These are phyloP conservation scores for Micropterix aruncella DNA, from an alignment of 2,888 invertebrate species.

Conservation along the genomic window DNA sequence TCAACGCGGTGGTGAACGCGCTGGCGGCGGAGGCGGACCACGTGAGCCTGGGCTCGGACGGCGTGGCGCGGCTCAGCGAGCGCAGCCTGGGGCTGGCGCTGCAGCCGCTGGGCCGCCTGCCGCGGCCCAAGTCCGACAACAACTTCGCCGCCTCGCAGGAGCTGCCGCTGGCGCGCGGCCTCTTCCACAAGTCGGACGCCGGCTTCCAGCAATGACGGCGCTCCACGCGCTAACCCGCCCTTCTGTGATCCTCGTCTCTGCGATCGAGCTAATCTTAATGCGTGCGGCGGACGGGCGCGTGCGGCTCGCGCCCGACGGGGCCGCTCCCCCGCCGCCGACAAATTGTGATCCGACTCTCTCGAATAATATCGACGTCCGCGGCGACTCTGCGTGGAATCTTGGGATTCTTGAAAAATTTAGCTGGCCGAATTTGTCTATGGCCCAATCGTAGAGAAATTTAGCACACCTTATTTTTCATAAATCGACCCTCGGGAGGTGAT, in stretches of 20 bases:
- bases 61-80: conserved; percentile 41
- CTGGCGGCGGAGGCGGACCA: conserved; percentile 84
- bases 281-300: no score
- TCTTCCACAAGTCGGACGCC: conserved; percentile 70
- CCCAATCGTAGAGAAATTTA: no score
- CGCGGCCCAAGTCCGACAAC: conserved; percentile 72
- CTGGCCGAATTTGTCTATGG: no score
- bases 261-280: conserved; percentile 17
- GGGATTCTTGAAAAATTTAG: no score
- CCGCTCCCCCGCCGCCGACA: background rate
- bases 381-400: background rate
- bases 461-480: no score
- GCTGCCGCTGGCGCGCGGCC: conserved; percentile 37
- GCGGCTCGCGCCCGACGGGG: background rate
- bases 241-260: conserved; percentile 14
- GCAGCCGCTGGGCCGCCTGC: conserved; percentile 45
- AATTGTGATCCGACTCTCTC: background rate
- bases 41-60: conserved; percentile 64
- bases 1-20: conserved; percentile 87
- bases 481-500: no score
- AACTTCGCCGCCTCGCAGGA: conserved; percentile 55
- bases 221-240: conserved; percentile 47
- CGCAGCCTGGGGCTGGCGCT: conserved; percentile 56
- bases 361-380: background rate
- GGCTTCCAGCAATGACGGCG: conserved; percentile 69